phyloP scores from a whole-genome alignment of 2,888 invertebrate species.

The Cephus runcator region DNA sequence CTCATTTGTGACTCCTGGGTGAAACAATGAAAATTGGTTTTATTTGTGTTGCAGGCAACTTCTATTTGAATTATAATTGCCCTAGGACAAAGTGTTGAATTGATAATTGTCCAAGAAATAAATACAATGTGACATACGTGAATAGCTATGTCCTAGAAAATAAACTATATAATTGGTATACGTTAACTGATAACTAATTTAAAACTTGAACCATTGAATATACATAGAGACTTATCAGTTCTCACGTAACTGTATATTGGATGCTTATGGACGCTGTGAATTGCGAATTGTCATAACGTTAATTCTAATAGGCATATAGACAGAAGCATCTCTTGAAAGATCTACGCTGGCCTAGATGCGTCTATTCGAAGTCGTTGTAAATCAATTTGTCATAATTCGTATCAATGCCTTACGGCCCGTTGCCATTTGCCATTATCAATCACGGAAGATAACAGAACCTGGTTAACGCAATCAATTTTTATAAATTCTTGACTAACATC shows the following conservation, averaged over 20 bases:
- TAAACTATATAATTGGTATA: background rate
- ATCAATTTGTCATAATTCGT: conserved; percentile 49
- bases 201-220: background rate
- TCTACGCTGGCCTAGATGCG: conserved; percentile 42
- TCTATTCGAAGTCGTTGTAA: conserved; percentile 44
- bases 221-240: background rate
- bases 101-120: background rate
- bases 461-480: background rate
- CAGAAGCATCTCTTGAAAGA: background rate
- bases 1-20: background rate
- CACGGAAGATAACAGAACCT: background rate
- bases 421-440: conserved; percentile 14
- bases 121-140: background rate
- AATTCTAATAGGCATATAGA: background rate
- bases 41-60: too few relatives aligned
- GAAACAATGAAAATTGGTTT: too few relatives aligned
- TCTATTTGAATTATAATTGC: background rate
- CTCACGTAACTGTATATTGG: background rate
- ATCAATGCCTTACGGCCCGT: background rate
- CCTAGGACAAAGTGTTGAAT: background rate
- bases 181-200: background rate
- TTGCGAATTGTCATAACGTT: background rate
- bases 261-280: background rate
- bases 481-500: background rate
- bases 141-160: background rate